These are phyloP conservation scores for Myiotriccus ornatus DNA, from an alignment of 2,797 vertebrate genomes.

Conservation along the genomic window DNA sequence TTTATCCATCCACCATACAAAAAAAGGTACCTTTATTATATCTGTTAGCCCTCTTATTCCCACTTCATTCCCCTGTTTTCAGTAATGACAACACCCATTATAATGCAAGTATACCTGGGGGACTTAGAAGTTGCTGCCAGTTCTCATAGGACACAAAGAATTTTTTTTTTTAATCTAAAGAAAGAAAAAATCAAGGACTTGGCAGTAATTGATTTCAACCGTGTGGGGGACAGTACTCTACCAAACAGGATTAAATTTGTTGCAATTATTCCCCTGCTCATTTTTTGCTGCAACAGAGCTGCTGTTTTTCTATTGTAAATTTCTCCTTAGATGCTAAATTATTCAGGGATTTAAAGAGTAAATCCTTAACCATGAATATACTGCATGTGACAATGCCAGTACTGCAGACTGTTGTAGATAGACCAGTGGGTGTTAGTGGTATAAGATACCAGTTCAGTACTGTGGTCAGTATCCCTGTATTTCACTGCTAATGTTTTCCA, in stretches of 20 bases:
- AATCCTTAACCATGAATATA: not conserved
- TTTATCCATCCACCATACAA: not conserved
- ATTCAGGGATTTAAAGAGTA: not conserved
- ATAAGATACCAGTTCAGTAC: not conserved
- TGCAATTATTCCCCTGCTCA: not conserved
- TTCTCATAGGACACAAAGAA: not conserved
- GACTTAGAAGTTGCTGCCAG: not conserved
- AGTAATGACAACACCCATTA: not conserved
- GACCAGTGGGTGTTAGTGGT: not conserved
- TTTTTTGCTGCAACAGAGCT: not conserved
- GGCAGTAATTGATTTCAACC: not conserved
- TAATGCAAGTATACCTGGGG: not conserved
- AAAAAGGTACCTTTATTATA: not conserved
- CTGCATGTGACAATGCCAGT: not conserved
- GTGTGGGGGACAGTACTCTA: not conserved
- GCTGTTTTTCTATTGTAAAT: not conserved
- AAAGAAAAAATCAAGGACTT: not conserved
- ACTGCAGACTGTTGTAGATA: not conserved
- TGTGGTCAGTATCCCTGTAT: not conserved
- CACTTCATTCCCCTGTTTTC: not conserved
- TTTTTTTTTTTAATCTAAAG: not conserved
- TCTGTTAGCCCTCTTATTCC: not conserved
- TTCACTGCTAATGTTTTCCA: not conserved
- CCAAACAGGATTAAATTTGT: not conserved
- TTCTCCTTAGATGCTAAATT: not conserved